Conservation (phyloP, 2,888 invertebrate genomes). For the Cosmia trapezina region DNA sequence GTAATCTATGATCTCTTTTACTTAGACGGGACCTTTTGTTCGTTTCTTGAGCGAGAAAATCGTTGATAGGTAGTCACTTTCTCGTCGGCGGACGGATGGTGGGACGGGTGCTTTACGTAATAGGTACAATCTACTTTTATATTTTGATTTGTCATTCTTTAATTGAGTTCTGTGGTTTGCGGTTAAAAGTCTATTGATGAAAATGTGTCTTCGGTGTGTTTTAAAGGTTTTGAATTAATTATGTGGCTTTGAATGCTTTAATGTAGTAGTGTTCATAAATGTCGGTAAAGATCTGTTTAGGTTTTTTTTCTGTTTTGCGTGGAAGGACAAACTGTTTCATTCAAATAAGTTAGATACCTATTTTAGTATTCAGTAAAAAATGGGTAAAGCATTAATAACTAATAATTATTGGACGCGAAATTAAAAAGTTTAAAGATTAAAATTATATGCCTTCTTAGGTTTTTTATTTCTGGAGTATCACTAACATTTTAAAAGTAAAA, state of each 20-base stretch:
- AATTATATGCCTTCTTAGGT: background rate
- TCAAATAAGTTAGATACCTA: background rate
- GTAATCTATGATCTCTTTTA: background rate
- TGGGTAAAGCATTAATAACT: background rate
- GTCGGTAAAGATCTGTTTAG: background rate
- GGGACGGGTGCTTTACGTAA: background rate
- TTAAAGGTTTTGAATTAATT: constrained; percentile 28
- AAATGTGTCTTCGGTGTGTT: constrained; percentile 3
- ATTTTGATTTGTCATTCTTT: constrained; percentile 38
- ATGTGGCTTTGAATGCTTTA: background rate
- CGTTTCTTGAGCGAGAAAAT: background rate
- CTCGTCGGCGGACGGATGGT: background rate
- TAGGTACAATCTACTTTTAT: background rate
- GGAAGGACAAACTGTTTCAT: background rate
- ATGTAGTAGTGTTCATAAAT: background rate
- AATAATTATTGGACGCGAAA: background rate
- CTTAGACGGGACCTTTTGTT: background rate
- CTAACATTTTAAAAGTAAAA: background rate
- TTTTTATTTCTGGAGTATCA: too few relatives aligned
- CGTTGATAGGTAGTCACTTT: background rate
- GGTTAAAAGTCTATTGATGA: constrained; percentile 20
- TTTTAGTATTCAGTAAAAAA: background rate
- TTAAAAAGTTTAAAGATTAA: background rate
- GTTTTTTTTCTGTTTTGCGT: background rate
- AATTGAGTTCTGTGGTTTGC: constrained; percentile 49